Evolutionary conservation across 2,113 vertebrate genomes (phyloP).

Genomic region (Marmota flaviventris): DNA sequence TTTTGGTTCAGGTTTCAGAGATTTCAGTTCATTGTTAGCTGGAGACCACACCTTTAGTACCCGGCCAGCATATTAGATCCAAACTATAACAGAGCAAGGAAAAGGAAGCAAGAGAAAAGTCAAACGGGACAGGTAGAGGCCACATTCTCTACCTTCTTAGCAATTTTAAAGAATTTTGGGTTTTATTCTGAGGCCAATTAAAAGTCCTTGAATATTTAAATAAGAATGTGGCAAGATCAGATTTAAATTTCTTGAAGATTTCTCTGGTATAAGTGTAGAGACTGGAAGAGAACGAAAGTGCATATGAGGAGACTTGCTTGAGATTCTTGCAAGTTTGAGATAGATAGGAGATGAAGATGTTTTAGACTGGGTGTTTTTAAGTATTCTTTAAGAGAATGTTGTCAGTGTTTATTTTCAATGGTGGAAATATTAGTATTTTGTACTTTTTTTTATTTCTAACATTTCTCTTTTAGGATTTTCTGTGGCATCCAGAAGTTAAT

Average conservation of each 20-base stretch:
- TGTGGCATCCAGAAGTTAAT: slow-evolving; percentile 98
- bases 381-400: neutral
- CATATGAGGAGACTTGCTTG: neutral
- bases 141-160: neutral
- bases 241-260: slow-evolving; percentile 25
- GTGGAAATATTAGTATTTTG: neutral
- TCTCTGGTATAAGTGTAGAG: neutral
- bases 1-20: neutral
- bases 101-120: neutral
- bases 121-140: neutral
- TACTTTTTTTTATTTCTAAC: slow-evolving; percentile 47
- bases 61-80: neutral
- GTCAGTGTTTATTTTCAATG: slow-evolving; percentile 32
- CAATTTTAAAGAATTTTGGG: neutral
- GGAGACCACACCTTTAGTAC: neutral
- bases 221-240: neutral
- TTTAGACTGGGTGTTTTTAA: neutral
- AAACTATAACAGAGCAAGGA: neutral
- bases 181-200: neutral
- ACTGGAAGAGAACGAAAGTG: neutral
- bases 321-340: neutral
- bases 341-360: neutral
- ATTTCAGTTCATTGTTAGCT: neutral
- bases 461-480: slow-evolving; percentile 92
- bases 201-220: slow-evolving; percentile 41